Evolutionary conservation across 2,797 vertebrate genomes (phyloP).

Genomic region (Onychomys arenicola): DNA sequence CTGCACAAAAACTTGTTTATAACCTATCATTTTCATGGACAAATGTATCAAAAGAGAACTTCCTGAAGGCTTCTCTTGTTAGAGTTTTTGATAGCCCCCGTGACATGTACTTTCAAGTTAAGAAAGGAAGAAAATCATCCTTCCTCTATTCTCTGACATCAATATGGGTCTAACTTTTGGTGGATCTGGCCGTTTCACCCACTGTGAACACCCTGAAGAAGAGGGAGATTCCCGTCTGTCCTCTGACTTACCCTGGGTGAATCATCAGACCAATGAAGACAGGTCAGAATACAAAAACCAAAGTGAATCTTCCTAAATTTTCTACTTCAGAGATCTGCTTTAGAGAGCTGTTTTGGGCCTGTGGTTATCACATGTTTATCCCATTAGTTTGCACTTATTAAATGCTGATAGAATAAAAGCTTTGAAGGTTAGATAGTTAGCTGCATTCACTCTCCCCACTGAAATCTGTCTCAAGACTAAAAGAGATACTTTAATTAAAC

Average conservation of each 20-base stretch:
- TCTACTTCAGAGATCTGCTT: not conserved
- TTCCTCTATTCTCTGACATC: not conserved
- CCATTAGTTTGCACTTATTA: not conserved
- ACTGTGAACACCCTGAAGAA: not conserved
- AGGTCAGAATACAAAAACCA: not conserved
- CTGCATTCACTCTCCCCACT: not conserved
- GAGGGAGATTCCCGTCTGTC: not conserved
- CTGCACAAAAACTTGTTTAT: not conserved
- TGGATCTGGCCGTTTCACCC: not conserved
- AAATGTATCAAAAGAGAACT: slow-evolving; percentile 49
- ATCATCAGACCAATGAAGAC: not conserved
- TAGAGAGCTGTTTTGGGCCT: not conserved
- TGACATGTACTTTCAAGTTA: not conserved
- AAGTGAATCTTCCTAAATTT: not conserved
- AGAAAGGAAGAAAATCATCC: not conserved
- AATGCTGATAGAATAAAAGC: slow-evolving; percentile 56
- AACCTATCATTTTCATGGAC: not conserved
- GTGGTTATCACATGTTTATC: not conserved
- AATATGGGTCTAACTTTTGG: not conserved
- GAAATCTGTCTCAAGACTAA: slow-evolving; percentile 23
- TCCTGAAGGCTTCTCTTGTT: not conserved
- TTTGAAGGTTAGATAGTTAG: slow-evolving; percentile 2
- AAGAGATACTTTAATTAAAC: slow-evolving; percentile 10
- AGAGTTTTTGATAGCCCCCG: not conserved
- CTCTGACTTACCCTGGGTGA: not conserved